phyloP scores from a whole-genome alignment of 2,888 invertebrate genomes.

The Didymodactylos carnosus region DNA sequence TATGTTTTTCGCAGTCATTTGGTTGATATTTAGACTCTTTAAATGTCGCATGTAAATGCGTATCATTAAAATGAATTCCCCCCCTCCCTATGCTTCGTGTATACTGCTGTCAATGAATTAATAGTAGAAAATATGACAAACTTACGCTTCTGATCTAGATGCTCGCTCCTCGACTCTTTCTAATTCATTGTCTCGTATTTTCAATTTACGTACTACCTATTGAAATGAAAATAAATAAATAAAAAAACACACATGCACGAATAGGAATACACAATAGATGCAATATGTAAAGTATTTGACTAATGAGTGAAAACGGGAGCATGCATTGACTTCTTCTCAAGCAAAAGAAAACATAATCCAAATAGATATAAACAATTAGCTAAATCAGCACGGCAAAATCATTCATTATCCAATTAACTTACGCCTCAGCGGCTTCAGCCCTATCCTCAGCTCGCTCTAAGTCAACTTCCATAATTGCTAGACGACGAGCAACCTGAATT shows the following conservation, averaged over 20 bases:
- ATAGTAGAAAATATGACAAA: background rate
- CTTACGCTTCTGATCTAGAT: background rate
- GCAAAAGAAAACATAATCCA: background rate
- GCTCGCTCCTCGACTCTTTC: slow-evolving; percentile 27
- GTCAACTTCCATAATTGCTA: slow-evolving; percentile 24
- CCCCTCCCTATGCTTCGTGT: too few relatives aligned
- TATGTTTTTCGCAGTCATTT: too few relatives aligned
- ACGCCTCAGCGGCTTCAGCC: slow-evolving; percentile 26
- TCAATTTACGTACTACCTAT: slow-evolving; percentile 21
- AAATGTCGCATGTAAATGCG: too few relatives aligned
- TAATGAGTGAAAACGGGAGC: too few relatives aligned
- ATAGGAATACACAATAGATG: too few relatives aligned
- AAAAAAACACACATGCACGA: too few relatives aligned
- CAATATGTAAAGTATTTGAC: too few relatives aligned
- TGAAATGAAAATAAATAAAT: slow-evolving; percentile 3
- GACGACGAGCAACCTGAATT: slow-evolving; percentile 20
- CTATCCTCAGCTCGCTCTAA: slow-evolving; percentile 28
- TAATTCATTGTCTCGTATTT: slow-evolving; percentile 25
- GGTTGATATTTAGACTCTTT: too few relatives aligned
- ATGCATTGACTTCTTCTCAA: background rate
- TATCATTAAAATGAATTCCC: too few relatives aligned
- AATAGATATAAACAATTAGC: too few relatives aligned
- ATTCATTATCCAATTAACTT: background rate
- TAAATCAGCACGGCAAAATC: too few relatives aligned
- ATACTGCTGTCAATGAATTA: too few relatives aligned